Evolutionary conservation across 2,888 invertebrate species (phyloP).

Genomic region (Campoletis raptor): DNA sequence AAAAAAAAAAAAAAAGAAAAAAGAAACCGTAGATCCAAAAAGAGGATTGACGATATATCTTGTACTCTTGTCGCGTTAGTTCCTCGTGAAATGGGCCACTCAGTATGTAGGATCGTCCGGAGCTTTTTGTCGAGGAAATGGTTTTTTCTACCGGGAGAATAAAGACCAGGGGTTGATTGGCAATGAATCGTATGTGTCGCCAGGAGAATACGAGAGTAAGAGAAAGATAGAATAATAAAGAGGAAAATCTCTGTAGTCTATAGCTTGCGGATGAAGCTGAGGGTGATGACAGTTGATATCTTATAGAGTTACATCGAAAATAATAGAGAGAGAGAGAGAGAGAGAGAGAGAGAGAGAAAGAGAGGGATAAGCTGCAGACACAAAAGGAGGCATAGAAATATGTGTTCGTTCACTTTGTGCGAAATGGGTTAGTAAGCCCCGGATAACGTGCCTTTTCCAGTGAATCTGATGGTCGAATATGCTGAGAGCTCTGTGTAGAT

Average conservation of each 20-base stretch:
- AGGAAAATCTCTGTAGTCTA: background rate
- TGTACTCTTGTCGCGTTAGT: background rate
- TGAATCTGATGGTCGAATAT: slow-evolving; percentile 39
- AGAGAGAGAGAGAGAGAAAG: background rate
- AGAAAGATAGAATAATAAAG: slow-evolving; percentile 8
- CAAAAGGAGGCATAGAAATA: slow-evolving; percentile 5
- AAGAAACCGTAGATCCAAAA: slow-evolving; percentile 15
- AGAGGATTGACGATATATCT: background rate
- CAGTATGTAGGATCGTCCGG: slow-evolving; percentile 33
- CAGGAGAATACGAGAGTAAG: slow-evolving; percentile 8
- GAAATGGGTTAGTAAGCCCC: slow-evolving; percentile 71
- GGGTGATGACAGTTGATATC: slow-evolving; percentile 30
- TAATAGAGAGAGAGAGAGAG: background rate
- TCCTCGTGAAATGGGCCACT: slow-evolving; percentile 53
- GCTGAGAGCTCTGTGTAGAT: slow-evolving; percentile 51
- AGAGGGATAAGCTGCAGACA: background rate
- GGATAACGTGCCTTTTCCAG: slow-evolving; percentile 63
- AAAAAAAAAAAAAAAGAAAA: too few relatives aligned
- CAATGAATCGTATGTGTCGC: slow-evolving; percentile 49
- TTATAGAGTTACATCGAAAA: slow-evolving; percentile 30
- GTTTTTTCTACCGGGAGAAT: slow-evolving; percentile 18
- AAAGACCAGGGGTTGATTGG: slow-evolving; percentile 42
- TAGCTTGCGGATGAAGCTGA: slow-evolving; percentile 12
- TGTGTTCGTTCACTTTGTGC: slow-evolving; percentile 64
- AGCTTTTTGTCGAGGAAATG: slow-evolving; percentile 44